Conservation (phyloP, 2,888 invertebrate species). For the Exocentrus adspersus region DNA sequence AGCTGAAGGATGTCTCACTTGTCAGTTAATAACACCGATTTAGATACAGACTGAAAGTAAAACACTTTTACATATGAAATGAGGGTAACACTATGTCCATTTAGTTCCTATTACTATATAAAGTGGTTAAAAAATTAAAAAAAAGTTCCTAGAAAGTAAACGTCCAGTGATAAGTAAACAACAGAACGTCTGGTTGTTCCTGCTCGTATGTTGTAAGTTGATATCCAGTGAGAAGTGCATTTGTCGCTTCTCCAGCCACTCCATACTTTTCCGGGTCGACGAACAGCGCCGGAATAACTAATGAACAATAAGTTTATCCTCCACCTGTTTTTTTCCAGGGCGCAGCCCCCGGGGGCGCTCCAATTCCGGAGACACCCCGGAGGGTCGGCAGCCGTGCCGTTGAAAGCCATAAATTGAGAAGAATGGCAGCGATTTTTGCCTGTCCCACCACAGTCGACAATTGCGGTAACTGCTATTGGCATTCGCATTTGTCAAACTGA, state of each 20-base stretch:
- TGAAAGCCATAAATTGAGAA: constrained; percentile 52
- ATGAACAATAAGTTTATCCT: constrained; percentile 27
- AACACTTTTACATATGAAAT: too few relatives aligned
- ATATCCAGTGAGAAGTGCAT: not conserved
- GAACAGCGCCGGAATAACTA: constrained; percentile 39
- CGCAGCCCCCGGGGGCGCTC: constrained; percentile 6
- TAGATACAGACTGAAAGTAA: too few relatives aligned
- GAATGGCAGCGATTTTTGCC: constrained; percentile 53
- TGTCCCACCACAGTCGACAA: constrained; percentile 46
- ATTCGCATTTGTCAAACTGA: constrained; percentile 54
- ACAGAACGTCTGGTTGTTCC: too few relatives aligned
- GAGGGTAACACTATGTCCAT: too few relatives aligned
- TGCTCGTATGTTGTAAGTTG: not conserved
- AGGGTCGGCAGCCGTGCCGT: constrained; percentile 32
- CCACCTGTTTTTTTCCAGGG: constrained; percentile 19
- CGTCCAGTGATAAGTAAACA: too few relatives aligned
- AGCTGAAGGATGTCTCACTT: too few relatives aligned
- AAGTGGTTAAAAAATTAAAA: too few relatives aligned
- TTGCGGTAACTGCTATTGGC: constrained; percentile 55
- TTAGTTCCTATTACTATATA: too few relatives aligned
- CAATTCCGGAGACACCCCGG: constrained; percentile 17
- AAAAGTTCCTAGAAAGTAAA: too few relatives aligned
- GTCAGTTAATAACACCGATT: too few relatives aligned
- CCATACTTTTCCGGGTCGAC: constrained; percentile 41
- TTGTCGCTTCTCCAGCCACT: constrained; percentile 30